Evolutionary conservation across 2,888 invertebrate genomes (phyloP).

Genomic region (Rotaria macrura): DNA sequence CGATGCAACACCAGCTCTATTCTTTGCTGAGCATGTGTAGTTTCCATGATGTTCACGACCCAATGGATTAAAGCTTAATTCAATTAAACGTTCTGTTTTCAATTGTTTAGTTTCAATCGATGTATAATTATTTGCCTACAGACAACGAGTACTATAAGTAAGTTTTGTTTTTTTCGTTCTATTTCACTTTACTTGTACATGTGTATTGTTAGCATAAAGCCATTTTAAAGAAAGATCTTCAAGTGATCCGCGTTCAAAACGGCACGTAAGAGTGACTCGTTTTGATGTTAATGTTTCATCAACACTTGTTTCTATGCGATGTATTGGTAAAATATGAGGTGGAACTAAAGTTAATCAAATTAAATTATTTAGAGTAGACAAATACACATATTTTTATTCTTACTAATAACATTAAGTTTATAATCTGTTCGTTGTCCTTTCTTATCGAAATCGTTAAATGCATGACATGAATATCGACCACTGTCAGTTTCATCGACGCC

Average conservation of each 20-base stretch:
- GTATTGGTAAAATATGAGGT: background rate
- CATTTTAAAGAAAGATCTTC: constrained; percentile 1
- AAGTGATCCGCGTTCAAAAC: background rate
- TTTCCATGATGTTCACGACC: constrained; percentile 8
- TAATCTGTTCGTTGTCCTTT: background rate
- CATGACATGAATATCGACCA: constrained; percentile 6
- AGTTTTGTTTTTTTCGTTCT: background rate
- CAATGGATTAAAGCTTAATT: background rate
- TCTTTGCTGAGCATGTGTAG: background rate
- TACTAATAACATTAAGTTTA: background rate
- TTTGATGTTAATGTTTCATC: background rate
- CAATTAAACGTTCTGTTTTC: background rate
- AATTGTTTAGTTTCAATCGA: background rate
- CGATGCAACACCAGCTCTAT: background rate
- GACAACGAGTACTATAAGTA: too few species aligned
- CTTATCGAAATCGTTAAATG: background rate
- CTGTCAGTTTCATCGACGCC: constrained; percentile 2
- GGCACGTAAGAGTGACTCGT: background rate
- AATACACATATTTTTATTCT: too few species aligned
- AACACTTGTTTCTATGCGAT: background rate
- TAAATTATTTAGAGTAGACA: background rate
- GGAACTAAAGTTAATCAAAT: background rate
- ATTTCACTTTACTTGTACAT: background rate
- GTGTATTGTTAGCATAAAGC: background rate
- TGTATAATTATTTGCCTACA: background rate